These are phyloP conservation scores for Drepana arcuata DNA, from an alignment of 1,140 invertebrate species.

Conservation along the genomic window DNA sequence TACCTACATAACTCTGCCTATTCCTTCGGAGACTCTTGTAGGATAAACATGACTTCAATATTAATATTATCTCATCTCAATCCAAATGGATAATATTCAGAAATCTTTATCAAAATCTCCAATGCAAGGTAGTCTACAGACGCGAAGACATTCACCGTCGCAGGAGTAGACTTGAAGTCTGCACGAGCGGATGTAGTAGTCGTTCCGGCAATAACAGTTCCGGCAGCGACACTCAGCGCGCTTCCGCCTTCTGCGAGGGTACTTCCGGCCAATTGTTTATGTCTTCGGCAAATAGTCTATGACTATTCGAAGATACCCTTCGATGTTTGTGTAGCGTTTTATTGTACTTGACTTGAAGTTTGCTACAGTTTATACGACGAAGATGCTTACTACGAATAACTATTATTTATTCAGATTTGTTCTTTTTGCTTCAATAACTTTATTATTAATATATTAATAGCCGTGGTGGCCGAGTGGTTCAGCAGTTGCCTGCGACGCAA, in stretches of 20 bases:
- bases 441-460: no score
- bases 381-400: neutral
- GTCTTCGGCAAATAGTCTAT: conserved; percentile 39
- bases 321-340: neutral
- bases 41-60: no score
- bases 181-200: conserved; percentile 53
- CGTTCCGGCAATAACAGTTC: conserved; percentile 63
- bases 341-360: neutral
- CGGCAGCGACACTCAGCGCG: conserved; percentile 51
- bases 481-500: no score
- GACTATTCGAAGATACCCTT: conserved; percentile 8
- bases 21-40: no score
- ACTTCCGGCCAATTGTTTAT: conserved; percentile 61
- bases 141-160: conserved; percentile 15
- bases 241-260: conserved; percentile 53
- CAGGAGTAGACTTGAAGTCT: conserved; percentile 49
- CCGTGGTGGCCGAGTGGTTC: no score
- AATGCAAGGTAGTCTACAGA: no score
- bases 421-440: neutral
- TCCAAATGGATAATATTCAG: no score
- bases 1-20: no score
- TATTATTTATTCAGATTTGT: neutral
- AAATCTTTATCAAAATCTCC: no score
- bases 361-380: neutral
- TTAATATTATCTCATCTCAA: no score